Evolutionary conservation across 2,797 vertebrate species (phyloP), one percentile per base, ranked within the genome.

Genomic region (Sebastes melanostomus): DNA sequence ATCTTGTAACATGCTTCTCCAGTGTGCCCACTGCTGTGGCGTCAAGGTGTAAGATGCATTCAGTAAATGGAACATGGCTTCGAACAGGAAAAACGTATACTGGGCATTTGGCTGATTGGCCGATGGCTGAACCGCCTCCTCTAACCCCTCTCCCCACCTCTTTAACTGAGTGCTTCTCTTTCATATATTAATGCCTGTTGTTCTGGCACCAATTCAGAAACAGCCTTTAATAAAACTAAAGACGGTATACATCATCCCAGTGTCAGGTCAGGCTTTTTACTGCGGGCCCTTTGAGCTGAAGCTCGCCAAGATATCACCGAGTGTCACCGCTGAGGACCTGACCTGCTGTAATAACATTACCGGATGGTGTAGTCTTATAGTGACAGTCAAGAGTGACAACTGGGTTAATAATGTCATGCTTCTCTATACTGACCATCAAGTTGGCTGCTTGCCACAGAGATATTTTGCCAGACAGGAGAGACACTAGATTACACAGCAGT

Each of bases 121-220:
- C n/a, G 50, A 54, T 22, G 50, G 30, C 55, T 52, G 36, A 68
- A 68, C 55, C 38, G 12, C 61, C 29, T 63, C 27, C 36, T 60
- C 63, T 20, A 22, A 55, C 9, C 20, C 9, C 38, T 52, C 68
- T 55, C 65, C 52, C n/a, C 14, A 50, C 52, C 52, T 62, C 69
- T 86, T 75, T 67, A 77, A 79, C 73, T 73, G 66, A 84, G 75
- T 69, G 69, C 55, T 66, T 77, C 38, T 54, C 74, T 77, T 82
- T 86, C 84, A 88, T 86, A 75, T 88, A 76, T 83, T 86, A 87
- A 88, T 86, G 71, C 29, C 7, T 80, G 72, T 80, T 81, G 52
- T 72, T 76, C 75, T 89, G 87, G 90, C 90, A 86, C 71, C 32
- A 59, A 27, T 71, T 86, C 78, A 86, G 59, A 77, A 46, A 56